These are phyloP conservation scores for Synanthedon andrenaeformis DNA, from an alignment of 2,888 invertebrate genomes.

Conservation along the genomic window DNA sequence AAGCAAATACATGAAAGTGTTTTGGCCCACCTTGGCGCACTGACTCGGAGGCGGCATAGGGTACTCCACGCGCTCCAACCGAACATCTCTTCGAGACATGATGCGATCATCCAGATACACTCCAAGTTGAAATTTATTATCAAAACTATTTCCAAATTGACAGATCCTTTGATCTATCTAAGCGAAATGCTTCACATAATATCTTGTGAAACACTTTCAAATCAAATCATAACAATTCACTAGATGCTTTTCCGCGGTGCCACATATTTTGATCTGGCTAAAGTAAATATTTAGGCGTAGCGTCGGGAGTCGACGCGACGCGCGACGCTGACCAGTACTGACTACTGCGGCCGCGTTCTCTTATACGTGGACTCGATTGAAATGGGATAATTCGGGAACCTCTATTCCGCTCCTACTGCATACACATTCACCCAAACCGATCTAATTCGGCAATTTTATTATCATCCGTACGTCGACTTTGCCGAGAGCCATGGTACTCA, in stretches of 20 bases:
- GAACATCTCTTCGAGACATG: conserved; percentile 46
- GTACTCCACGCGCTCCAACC: conserved; percentile 32
- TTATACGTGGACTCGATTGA: neutral
- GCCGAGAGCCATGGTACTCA: no score
- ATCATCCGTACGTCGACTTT: conserved; percentile 15
- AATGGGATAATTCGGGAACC: conserved; percentile 22
- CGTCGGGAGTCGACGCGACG: neutral
- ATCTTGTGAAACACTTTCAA: neutral
- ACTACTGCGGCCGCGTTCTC: neutral
- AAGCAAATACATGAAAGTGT: neutral
- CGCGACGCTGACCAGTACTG: neutral
- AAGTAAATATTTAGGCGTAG: conserved; percentile 10
- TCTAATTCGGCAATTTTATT: conserved; percentile 18
- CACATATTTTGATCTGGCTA: conserved; percentile 13
- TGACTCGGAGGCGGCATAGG: conserved; percentile 53
- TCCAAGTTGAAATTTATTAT: neutral
- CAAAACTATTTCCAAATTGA: neutral
- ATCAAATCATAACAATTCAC: neutral
- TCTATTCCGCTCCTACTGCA: conserved; percentile 16
- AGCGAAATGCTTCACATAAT: neutral
- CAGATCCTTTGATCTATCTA: no score
- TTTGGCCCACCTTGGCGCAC: conserved; percentile 42
- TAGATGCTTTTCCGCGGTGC: neutral
- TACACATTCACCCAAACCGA: neutral
- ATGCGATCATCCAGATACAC: neutral